Conservation (phyloP, 2,797 vertebrate genomes). For the Mus minutoides region DNA sequence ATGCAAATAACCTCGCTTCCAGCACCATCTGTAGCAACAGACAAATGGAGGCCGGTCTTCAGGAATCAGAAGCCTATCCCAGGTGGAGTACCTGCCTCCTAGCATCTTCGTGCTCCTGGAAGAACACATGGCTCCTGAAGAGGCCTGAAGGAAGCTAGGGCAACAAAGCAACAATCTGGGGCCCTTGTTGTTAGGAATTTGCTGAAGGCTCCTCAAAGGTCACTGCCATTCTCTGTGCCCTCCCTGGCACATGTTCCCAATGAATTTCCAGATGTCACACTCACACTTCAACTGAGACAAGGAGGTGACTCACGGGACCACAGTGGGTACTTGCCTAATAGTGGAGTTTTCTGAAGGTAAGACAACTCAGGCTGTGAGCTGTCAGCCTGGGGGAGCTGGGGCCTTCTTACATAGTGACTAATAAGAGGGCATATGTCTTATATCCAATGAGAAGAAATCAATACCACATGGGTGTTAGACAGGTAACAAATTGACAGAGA, state of each 20-base stretch:
- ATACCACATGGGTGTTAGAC: not conserved
- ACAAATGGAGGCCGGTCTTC: not conserved
- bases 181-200: not conserved
- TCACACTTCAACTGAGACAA: not conserved
- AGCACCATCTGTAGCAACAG: not conserved
- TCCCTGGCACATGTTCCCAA: not conserved
- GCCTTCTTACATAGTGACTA: not conserved
- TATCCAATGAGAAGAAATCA: not conserved
- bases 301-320: not conserved
- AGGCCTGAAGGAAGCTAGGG: not conserved
- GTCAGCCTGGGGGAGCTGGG: accelerated
- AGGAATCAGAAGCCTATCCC: not conserved
- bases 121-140: not conserved
- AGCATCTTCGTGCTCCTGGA: not conserved
- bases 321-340: not conserved
- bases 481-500: not conserved
- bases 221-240: not conserved
- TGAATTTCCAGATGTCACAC: not conserved
- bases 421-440: conserved; percentile 8
- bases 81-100: not conserved
- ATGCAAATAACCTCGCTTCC: not conserved
- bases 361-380: accelerated
- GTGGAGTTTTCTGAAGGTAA: too few relatives aligned
- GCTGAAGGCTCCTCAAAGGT: not conserved
- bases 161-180: not conserved